Percentiles rank a stretch among this genome's conserved stretches.
Conservation (phyloP, 2,797 vertebrate species). For the Propithecus deckenii region DNA sequence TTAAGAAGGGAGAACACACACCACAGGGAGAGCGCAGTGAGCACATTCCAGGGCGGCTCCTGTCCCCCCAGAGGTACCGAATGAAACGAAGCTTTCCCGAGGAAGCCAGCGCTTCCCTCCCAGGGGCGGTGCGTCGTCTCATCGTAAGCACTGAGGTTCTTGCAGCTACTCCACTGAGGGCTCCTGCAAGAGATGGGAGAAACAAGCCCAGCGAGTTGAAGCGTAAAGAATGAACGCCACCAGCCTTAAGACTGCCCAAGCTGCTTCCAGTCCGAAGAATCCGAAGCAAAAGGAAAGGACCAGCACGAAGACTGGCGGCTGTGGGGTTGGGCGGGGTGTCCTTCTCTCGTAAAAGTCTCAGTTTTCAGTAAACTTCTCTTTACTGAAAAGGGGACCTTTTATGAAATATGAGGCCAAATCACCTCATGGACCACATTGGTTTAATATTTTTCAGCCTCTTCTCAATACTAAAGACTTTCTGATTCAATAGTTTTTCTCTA, state of each 20-base stretch:
- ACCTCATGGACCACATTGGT: background rate
- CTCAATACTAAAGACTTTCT: background rate
- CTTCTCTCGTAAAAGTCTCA: background rate
- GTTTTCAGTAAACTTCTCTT: background rate
- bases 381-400: background rate
- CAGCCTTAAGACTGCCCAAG: background rate
- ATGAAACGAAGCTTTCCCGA: background rate
- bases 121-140: background rate
- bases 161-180: background rate
- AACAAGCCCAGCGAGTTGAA: background rate
- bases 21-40: accelerated
- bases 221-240: background rate
- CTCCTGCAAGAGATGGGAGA: background rate
- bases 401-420: background rate
- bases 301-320: accelerated
- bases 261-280: background rate
- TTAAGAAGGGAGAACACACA: background rate
- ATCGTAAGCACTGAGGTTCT: background rate
- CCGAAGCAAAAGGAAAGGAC: background rate
- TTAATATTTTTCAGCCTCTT: background rate
- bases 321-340: accelerated
- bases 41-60: background rate
- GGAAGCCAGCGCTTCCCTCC: background rate
- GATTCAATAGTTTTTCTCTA: background rate
- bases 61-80: background rate